Conservation (phyloP, 2,113 vertebrate genomes). For the Sorex fumeus region DNA sequence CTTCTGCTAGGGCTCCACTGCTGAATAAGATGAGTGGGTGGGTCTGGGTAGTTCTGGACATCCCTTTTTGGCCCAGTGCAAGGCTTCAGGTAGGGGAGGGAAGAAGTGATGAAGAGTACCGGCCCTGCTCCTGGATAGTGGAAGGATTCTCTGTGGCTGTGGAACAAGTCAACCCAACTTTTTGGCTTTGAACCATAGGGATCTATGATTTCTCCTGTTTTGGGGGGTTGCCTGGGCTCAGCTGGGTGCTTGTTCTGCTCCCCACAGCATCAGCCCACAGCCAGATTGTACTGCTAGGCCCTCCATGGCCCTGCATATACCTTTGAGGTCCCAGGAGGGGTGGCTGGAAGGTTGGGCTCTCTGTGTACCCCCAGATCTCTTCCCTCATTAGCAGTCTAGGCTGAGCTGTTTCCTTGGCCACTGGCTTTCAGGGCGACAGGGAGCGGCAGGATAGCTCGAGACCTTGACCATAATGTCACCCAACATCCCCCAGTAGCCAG, state of each 20-base stretch:
- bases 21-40: neutral
- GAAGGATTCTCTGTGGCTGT: neutral
- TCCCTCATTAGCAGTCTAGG: neutral
- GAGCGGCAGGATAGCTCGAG: neutral
- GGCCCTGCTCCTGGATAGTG: neutral
- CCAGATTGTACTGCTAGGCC: neutral
- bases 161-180: neutral
- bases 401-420: neutral
- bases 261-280: neutral
- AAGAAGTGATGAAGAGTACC: neutral
- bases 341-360: neutral
- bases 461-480: neutral
- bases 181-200: neutral
- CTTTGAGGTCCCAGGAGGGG: neutral
- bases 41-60: neutral
- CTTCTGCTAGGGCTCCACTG: neutral
- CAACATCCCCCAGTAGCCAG: neutral
- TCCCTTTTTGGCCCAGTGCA: neutral
- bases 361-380: neutral
- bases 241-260: neutral
- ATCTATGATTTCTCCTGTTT: neutral
- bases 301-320: accelerated
- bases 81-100: neutral
- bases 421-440: neutral
- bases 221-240: neutral